Evolutionary conservation across 2,113 vertebrate genomes (phyloP).

Genomic region (Papio anubis): DNA sequence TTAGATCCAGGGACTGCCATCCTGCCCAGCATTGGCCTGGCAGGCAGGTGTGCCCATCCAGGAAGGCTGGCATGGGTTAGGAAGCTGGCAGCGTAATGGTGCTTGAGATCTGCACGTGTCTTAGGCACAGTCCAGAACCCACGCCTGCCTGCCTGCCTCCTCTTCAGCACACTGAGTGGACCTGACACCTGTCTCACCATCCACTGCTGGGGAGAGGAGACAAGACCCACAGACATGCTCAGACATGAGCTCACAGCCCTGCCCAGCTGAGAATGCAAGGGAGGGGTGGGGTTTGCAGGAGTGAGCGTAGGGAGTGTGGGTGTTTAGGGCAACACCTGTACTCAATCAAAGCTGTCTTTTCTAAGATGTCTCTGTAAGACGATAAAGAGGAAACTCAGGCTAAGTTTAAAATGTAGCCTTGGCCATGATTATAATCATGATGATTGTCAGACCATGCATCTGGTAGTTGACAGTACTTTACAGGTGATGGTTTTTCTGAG

Average conservation of each 20-base stretch:
- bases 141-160: not conserved
- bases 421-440: not conserved
- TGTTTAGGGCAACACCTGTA: not conserved
- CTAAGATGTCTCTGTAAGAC: not conserved
- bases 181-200: not conserved
- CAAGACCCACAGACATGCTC: not conserved
- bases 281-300: not conserved
- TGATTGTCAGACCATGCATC: not conserved
- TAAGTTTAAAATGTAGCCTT: not conserved
- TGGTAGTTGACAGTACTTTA: not conserved
- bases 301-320: not conserved
- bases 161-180: not conserved
- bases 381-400: not conserved
- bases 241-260: accelerated
- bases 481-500: not conserved
- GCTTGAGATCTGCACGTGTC: not conserved
- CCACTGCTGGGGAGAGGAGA: not conserved
- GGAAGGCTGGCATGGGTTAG: not conserved
- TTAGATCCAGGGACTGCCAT: not conserved
- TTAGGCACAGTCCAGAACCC: not conserved
- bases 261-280: accelerated
- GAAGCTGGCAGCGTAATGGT: not conserved
- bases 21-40: not conserved
- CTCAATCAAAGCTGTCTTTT: not conserved
- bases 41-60: not conserved